These are phyloP conservation scores for Drosophila anceps DNA, from an alignment of 2,888 invertebrate species.

Conservation along the genomic window DNA sequence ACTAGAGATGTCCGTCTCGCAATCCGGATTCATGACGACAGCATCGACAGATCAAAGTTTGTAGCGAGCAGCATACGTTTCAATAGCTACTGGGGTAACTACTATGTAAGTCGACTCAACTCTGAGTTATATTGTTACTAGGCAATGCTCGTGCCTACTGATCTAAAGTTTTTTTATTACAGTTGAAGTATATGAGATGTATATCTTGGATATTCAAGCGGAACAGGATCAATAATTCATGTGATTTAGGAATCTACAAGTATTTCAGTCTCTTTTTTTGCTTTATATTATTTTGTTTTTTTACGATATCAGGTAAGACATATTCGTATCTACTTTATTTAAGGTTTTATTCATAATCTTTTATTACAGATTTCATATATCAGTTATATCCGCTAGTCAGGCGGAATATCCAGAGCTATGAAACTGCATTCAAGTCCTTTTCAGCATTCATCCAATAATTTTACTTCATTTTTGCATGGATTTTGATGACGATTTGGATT, in stretches of 20 bases:
- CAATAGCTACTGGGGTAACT: conserved; percentile 9
- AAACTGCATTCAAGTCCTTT: no score
- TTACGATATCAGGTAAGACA: not conserved
- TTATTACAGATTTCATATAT: no score
- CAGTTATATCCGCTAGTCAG: no score
- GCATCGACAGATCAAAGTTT: not conserved
- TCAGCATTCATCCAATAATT: no score
- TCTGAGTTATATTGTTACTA: not conserved
- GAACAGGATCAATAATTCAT: not conserved
- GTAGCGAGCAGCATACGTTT: not conserved
- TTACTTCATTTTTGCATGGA: no score
- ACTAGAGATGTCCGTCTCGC: not conserved
- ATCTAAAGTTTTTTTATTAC: not conserved
- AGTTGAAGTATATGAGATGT: not conserved
- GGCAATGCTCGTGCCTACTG: not conserved
- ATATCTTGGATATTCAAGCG: not conserved
- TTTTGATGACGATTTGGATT: no score
- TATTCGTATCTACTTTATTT: no score
- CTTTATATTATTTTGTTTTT: no score
- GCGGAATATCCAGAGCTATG: no score
- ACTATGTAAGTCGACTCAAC: not conserved
- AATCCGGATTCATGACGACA: not conserved
- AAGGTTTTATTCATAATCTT: no score
- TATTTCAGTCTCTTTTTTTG: no score
- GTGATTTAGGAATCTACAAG: not conserved